Conservation (phyloP, 2,113 vertebrate species). For the Todiramphus chloris region DNA sequence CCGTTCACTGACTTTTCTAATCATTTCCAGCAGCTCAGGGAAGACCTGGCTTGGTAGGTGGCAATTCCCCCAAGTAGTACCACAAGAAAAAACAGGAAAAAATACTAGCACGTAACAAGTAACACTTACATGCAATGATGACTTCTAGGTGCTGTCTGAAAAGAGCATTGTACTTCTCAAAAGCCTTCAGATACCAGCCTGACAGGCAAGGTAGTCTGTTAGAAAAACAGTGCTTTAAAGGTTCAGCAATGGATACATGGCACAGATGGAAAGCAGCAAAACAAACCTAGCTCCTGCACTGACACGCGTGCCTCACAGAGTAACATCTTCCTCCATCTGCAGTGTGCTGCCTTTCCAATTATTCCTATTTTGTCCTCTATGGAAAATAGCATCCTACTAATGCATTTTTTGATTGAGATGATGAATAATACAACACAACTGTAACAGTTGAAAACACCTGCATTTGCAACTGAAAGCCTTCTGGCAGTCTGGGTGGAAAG, state of each 20-base stretch:
- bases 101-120: not conserved
- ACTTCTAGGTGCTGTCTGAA: not conserved
- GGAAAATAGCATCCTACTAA: slow-evolving; percentile 14
- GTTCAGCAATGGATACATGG: not conserved
- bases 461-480: slow-evolving; percentile 49
- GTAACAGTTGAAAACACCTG: slow-evolving; percentile 21
- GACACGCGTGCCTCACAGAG: not conserved
- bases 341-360: not conserved
- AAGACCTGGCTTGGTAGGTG: not conserved
- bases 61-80: not conserved
- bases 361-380: slow-evolving; percentile 7
- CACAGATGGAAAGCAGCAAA: not conserved
- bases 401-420: not conserved
- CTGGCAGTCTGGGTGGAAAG: not conserved
- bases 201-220: not conserved
- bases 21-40: not conserved
- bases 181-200: not conserved
- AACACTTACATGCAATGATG: not conserved
- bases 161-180: not conserved
- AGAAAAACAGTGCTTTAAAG: not conserved
- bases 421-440: slow-evolving; percentile 48
- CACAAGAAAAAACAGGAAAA: not conserved
- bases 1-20: not conserved
- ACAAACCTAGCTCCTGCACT: not conserved
- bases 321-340: not conserved